Base-by-base conservation (phyloP, 2,797 vertebrate species). In the Dromococcyx pavoninus region DNA sequence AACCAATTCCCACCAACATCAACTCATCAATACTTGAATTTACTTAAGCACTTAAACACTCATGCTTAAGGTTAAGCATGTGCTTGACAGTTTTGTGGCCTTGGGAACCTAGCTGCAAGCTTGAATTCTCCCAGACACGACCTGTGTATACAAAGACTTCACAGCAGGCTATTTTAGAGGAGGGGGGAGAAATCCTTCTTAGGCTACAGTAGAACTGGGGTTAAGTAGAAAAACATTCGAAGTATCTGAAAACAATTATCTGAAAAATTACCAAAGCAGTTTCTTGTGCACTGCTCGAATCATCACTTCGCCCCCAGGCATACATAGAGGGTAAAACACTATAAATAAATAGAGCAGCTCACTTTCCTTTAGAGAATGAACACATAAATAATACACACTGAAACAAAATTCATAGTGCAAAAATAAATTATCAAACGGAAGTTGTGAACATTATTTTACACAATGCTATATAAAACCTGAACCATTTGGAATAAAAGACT, bases 371-470 rank as follows among this genome's bases (percentile, higher is more conserved):
- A 93, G 84, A 96, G 86, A 94, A 95, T 84, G 58, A 93, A 96
- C 71, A 96, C 95, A 97, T 97, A 97, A 97, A 97, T 96, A 97
- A 94, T 86, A 91, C 32, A 97, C 88, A 95, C 60, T 43, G 43
- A 95, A 95, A 95, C 93, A 85, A 92, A 95, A 93, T 97, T 91
- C 78, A 91, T 96, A 96, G 96, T 97, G 97, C 97, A 98, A 98
- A 98, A 98, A 97, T 98, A 98, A 98, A 97, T 97, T 98, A 97
- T 97, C 93, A 96, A 97, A 97, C 88, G 77, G 89, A 96, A 97
- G 86, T 97, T 79, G 82, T 96, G 95, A 97, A 94, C 93, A 94
- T 94, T 97, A 96, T 97, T 96, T 96, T 97, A 97, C 92, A 97
- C 90, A 97, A 94, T 86, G 91, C 91, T 96, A 86, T 97, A 97